Conservation (phyloP, 23 tunicate species). For the Trididemnum nubilum region DNA sequence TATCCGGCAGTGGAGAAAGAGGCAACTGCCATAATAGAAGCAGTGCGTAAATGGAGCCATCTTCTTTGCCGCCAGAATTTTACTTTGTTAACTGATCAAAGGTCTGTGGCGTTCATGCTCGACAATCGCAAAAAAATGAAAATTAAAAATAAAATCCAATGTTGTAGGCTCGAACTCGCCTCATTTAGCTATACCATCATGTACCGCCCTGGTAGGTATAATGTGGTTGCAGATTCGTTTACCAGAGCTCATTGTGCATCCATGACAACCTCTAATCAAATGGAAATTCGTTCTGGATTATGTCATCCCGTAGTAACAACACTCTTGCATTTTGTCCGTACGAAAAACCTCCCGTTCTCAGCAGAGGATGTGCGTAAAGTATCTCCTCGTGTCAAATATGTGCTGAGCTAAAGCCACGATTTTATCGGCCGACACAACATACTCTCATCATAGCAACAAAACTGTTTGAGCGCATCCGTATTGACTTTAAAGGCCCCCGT, state of each 20-base stretch:
- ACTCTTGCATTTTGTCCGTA: conserved; percentile 11
- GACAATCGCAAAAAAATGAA: conserved; percentile 38
- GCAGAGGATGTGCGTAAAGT: conserved; percentile 33
- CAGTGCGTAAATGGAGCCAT: conserved; percentile 43
- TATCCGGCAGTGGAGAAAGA: conserved; percentile 50
- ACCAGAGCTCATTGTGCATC: conserved; percentile 22
- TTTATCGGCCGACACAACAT: neutral
- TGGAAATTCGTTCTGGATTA: neutral
- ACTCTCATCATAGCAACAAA: conserved; percentile 20
- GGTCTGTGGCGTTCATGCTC: conserved; percentile 44
- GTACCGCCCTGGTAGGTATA: conserved; percentile 27
- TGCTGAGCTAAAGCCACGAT: conserved; percentile 27
- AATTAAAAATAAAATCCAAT: conserved; percentile 28
- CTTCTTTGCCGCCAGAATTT: conserved; percentile 6
- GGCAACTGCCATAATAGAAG: conserved; percentile 50
- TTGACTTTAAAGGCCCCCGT: conserved; percentile 7
- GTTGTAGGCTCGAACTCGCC: conserved; percentile 34
- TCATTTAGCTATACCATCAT: conserved; percentile 23
- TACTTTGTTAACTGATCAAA: conserved; percentile 40
- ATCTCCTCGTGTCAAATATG: conserved; percentile 10
- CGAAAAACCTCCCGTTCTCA: conserved; percentile 18
- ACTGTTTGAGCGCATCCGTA: neutral
- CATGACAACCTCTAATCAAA: neutral
- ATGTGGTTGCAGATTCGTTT: conserved; percentile 34
- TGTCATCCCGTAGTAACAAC: conserved; percentile 23